A percentile compares a stretch with the other conserved stretches of the same genome.
These are phyloP conservation scores for Pollachius pollachius DNA, from an alignment of 2,113 vertebrate genomes.

Conservation along the genomic window DNA sequence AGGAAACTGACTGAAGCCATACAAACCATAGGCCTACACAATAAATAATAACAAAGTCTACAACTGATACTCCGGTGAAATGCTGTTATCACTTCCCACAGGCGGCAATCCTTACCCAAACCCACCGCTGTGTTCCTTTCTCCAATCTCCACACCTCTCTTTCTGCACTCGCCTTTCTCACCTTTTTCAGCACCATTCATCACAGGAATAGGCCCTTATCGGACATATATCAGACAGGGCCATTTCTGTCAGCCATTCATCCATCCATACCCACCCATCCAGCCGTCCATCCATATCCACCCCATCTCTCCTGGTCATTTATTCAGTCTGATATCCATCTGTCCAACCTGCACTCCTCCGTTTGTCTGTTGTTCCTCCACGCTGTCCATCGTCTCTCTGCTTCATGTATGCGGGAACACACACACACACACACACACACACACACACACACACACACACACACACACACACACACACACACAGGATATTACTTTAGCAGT, in stretches of 20 bases:
- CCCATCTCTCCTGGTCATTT: too few species aligned
- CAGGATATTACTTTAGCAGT: too few species aligned
- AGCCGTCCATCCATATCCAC: not conserved
- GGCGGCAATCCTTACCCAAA: not conserved
- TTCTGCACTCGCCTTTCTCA: not conserved
- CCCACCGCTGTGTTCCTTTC: not conserved
- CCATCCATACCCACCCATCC: not conserved
- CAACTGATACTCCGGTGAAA: not conserved
- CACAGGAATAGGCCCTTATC: conserved; percentile 13
- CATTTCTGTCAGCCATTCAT: not conserved
- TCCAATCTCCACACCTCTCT: not conserved
- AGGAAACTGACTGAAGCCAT: too few species aligned
- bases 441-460: not conserved
- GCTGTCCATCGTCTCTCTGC: too few species aligned
- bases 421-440: not conserved
- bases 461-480: not conserved
- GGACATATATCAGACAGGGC: not conserved
- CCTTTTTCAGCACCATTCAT: not conserved
- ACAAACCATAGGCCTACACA: too few species aligned
- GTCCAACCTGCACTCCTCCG: too few species aligned
- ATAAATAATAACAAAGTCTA: too few species aligned
- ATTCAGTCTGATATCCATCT: too few species aligned
- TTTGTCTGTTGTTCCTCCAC: too few species aligned
- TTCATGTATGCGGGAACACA: not conserved
- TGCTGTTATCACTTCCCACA: not conserved